Evolutionary conservation across 2,113 vertebrate genomes (phyloP).

Genomic region (Arenaria interpres): DNA sequence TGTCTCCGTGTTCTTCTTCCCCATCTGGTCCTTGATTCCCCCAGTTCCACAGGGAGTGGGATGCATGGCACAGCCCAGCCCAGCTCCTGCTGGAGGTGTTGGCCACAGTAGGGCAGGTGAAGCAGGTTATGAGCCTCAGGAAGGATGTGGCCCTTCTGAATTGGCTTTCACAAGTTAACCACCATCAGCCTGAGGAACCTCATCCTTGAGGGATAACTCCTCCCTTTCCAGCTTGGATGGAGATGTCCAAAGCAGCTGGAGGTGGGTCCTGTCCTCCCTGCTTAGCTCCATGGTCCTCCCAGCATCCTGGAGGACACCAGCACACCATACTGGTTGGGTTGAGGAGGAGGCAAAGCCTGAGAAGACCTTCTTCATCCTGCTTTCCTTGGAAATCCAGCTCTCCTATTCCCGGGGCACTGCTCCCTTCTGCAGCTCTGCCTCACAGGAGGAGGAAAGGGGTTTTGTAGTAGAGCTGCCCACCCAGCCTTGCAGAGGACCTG

Average conservation of each 20-base stretch:
- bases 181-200: neutral
- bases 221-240: neutral
- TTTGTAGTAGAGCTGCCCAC: neutral
- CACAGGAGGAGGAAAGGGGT: fast-evolving
- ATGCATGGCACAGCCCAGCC: neutral
- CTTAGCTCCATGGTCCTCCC: neutral
- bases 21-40: neutral
- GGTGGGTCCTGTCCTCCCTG: neutral
- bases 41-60: neutral
- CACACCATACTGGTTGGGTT: neutral
- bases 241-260: fast-evolving
- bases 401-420: neutral
- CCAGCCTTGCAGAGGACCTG: neutral
- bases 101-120: neutral
- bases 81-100: neutral
- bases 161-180: fast-evolving
- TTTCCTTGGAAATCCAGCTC: neutral
- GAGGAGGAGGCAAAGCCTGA: neutral
- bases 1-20: neutral
- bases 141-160: neutral
- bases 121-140: neutral
- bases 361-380: neutral
- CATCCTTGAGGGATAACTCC: neutral
- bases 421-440: neutral
- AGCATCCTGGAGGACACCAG: neutral